Evolutionary conservation across 2,797 vertebrate species (phyloP).

Genomic region (Pseudochaenichthys georgianus): DNA sequence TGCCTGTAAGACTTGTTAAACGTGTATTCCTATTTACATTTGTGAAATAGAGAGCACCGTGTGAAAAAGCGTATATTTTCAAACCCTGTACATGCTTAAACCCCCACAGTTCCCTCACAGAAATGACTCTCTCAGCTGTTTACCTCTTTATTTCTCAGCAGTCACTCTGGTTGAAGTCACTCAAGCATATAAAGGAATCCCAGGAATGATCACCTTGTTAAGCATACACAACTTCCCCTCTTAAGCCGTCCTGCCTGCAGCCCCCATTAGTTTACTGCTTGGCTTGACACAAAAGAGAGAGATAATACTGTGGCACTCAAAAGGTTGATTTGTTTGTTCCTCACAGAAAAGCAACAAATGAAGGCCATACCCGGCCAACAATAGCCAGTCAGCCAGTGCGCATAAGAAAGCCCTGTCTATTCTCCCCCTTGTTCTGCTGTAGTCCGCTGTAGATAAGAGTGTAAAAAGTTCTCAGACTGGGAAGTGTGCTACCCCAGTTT

Average conservation of each 20-base stretch:
- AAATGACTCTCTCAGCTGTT: constrained; percentile 28
- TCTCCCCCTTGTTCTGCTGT: constrained; percentile 36
- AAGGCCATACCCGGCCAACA: constrained; percentile 71
- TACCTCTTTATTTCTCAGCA: constrained; percentile 36
- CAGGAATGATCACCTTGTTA: constrained; percentile 80
- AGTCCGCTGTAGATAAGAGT: constrained; percentile 38
- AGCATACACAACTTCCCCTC: constrained; percentile 52
- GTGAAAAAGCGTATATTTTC: constrained; percentile 9
- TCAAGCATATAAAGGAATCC: constrained; percentile 77
- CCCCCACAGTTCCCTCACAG: not conserved
- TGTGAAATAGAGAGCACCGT: constrained; percentile 29
- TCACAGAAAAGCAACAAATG: constrained; percentile 68
- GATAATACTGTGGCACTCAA: constrained; percentile 62
- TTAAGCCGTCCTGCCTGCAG: constrained; percentile 40
- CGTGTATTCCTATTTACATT: constrained; percentile 29
- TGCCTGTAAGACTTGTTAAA: constrained; percentile 46
- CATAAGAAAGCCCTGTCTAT: constrained; percentile 47
- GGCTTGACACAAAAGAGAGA: constrained; percentile 52
- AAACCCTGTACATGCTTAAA: constrained; percentile 3
- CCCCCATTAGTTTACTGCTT: constrained; percentile 61
- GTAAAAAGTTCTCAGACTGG: constrained; percentile 28
- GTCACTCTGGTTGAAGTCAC: constrained; percentile 52
- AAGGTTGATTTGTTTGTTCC: constrained; percentile 77
- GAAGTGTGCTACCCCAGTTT: not conserved
- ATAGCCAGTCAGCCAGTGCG: constrained; percentile 37